Conservation (phyloP, 2,113 vertebrate species). For the Ctenomys sociabilis region DNA sequence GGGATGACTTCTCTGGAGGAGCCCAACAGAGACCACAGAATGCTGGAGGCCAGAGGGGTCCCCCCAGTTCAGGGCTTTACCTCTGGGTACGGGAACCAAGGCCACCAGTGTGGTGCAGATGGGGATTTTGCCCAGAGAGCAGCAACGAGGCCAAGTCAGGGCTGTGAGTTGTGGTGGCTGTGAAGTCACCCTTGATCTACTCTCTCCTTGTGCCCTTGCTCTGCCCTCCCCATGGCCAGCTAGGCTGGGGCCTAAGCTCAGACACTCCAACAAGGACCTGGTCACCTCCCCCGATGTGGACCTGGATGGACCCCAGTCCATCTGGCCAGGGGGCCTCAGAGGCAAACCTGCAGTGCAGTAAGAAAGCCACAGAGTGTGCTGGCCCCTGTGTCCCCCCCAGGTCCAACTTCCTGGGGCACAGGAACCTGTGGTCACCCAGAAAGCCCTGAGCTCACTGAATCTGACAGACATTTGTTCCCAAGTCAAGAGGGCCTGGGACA, state of each 20-base stretch:
- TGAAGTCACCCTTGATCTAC: background rate
- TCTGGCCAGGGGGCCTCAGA: background rate
- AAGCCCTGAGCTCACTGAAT: background rate
- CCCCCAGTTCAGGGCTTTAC: too few relatives aligned
- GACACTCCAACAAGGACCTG: background rate
- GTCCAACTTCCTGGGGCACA: background rate
- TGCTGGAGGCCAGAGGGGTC: background rate
- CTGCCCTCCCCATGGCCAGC: background rate
- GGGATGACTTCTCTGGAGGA: slow-evolving; percentile 17
- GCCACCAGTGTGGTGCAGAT: slow-evolving; percentile 5
- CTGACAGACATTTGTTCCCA: background rate
- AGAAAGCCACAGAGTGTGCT: background rate
- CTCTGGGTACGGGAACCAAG: background rate
- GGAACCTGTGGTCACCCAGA: background rate
- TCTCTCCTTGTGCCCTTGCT: background rate
- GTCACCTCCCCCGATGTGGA: background rate
- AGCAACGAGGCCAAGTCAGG: background rate
- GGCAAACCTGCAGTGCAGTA: background rate
- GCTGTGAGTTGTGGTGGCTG: background rate
- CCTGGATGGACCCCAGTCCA: too few relatives aligned
- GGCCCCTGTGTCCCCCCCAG: background rate
- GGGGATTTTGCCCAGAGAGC: background rate
- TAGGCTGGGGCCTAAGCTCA: background rate
- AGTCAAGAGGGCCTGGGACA: background rate
- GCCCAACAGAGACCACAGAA: slow-evolving; percentile 58